Base-by-base conservation (phyloP, 2,888 invertebrate genomes). In the Coenonympha glycerion region DNA sequence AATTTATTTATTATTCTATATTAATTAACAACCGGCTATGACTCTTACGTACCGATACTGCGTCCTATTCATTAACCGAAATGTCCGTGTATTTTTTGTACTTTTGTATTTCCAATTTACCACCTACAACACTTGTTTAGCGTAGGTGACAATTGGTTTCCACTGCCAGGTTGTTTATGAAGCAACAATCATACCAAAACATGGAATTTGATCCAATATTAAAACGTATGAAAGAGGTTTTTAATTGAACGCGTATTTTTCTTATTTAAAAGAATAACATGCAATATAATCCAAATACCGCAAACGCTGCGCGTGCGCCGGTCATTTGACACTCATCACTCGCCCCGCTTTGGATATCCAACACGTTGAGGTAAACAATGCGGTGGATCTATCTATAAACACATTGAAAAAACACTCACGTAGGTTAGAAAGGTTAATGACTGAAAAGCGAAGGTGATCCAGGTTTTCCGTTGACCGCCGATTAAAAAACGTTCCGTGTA, bases 311-410 rank as follows among this genome's bases (percentile, higher is more conserved):
- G 47, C 51, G 33, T 45, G 51, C 49, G 50, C 40, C 47, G 42
- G 46, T 39, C 48, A 56, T 39, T 36, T 19, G 37, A 49, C 31
- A 49, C 49, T 47, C 28, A 36, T 36, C 36, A 37, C 48, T 52
- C 48, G 45, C 33, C 21, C 16, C 37, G 39, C 44, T 48, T 44
- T 39, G 22, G 51, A 48, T 41, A 56, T 48, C 30, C 24, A 46
- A 53, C 36, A 49, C 52, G 44, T 36, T 44, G 30, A 9, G 40
- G 44, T 47, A 47, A 53, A 53, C 36, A 49, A 47, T 37, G 40
- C 47, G 28, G 47, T 37, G 21, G 36, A 53, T 53, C 47, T 53
- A 55, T 55, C 36, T 52, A 55, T 50, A 53, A 50, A 40, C 50
- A 40, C 50, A 36, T 48, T 26, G 19, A 47, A 24, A 55, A 49